Evolutionary conservation across 2,888 invertebrate genomes (phyloP).

Genomic region (Drosophila testacea): DNA sequence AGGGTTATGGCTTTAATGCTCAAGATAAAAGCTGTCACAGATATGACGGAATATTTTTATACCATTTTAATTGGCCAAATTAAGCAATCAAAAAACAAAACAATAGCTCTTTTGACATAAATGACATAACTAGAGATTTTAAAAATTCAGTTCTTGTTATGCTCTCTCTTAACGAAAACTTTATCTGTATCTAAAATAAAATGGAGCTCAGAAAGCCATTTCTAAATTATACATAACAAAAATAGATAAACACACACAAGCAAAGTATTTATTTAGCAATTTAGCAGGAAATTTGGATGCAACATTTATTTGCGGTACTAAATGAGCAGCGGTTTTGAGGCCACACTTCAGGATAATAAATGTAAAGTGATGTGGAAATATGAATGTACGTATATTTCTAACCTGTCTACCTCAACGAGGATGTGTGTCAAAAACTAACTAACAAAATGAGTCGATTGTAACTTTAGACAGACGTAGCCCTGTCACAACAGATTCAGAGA

Average conservation of each 20-base stretch:
- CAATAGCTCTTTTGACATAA: too few relatives aligned
- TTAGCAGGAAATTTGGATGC: not conserved
- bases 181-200: too few relatives aligned
- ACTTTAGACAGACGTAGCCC: not conserved
- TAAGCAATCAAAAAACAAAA: not conserved
- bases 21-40: constrained; percentile 15
- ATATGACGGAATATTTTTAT: constrained; percentile 14
- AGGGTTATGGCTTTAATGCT: constrained; percentile 21
- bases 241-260: not conserved
- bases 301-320: constrained; percentile 7
- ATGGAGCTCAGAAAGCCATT: not conserved
- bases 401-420: constrained; percentile 9
- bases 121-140: not conserved
- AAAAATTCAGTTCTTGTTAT: not conserved
- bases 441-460: constrained; percentile 25
- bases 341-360: constrained; percentile 7
- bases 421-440: constrained; percentile 9
- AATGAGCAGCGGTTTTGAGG: constrained; percentile 29
- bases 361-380: constrained; percentile 9
- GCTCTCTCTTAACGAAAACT: not conserved
- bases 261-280: constrained; percentile 1
- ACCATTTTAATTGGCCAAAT: constrained; percentile 2
- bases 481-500: constrained; percentile 20
- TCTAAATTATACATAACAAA: not conserved
- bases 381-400: not conserved